Evolutionary conservation across 1,140 invertebrate genomes (phyloP).

Genomic region (Scaptodrosophila lebanonensis): DNA sequence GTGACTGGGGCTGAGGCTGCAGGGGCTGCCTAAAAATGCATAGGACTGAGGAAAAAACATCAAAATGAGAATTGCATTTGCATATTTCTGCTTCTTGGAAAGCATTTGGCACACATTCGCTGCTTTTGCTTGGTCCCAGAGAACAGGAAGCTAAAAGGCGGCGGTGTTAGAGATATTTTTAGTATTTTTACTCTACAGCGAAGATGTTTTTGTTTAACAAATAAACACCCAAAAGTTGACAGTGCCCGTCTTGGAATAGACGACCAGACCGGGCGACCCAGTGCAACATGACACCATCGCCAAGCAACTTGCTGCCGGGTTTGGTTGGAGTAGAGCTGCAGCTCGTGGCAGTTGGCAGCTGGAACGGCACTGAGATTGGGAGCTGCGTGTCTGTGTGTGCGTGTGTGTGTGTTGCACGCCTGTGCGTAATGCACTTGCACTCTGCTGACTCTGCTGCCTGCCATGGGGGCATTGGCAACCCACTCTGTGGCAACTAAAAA

Average conservation of each 20-base stretch:
- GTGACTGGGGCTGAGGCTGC: slow-evolving; percentile 15
- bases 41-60: slow-evolving; percentile 25
- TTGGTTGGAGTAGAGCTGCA: too few relatives aligned
- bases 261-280: slow-evolving; percentile 20
- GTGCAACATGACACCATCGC: slow-evolving; percentile 41
- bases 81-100: slow-evolving; percentile 38
- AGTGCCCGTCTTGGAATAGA: slow-evolving; percentile 39
- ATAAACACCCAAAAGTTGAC: slow-evolving; percentile 45
- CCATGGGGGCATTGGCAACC: slow-evolving; percentile 36
- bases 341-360: background rate
- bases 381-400: too few relatives aligned
- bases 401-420: slow-evolving; percentile 23
- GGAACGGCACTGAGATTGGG: too few relatives aligned
- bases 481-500: slow-evolving; percentile 49
- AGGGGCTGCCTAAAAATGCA: slow-evolving; percentile 9
- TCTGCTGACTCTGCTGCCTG: slow-evolving; percentile 7
- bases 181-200: slow-evolving; percentile 47
- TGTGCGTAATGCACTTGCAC: slow-evolving; percentile 47
- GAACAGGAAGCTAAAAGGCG: slow-evolving; percentile 52
- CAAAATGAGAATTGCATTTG: slow-evolving; percentile 43
- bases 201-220: slow-evolving; percentile 42
- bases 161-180: slow-evolving; percentile 15
- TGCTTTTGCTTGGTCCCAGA: slow-evolving; percentile 20
- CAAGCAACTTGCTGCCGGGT: too few relatives aligned
- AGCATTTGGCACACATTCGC: slow-evolving; percentile 66